A percentile compares a stretch with the other conserved stretches of the same genome.
Evolutionary conservation across 2,888 invertebrate species (phyloP).

Genomic region (Pterostichus madidus): DNA sequence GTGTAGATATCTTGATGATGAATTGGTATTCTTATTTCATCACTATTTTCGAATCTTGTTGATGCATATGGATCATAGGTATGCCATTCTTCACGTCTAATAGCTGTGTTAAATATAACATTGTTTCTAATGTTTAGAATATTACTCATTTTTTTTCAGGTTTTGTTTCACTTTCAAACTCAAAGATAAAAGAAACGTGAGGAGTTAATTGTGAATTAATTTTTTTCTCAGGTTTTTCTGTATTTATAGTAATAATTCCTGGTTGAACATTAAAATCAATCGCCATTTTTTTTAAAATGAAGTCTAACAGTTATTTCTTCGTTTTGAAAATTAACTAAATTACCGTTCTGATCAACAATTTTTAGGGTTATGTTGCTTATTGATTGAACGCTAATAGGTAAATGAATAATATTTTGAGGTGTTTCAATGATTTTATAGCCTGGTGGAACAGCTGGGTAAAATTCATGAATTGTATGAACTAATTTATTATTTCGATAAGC

Average conservation of each 20-base stretch:
- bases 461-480: slow-evolving; percentile 73
- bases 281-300: slow-evolving; percentile 28
- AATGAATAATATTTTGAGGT: slow-evolving; percentile 73
- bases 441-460: slow-evolving; percentile 72
- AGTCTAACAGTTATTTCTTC: slow-evolving; percentile 71
- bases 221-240: background rate
- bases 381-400: slow-evolving; percentile 71
- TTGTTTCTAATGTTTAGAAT: slow-evolving; percentile 68
- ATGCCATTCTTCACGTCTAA: slow-evolving; percentile 70
- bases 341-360: slow-evolving; percentile 72
- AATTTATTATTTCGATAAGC: slow-evolving; percentile 71
- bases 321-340: slow-evolving; percentile 72
- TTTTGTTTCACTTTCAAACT: slow-evolving; percentile 63
- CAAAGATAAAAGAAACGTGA: slow-evolving; percentile 57
- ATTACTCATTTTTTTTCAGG: slow-evolving; percentile 60
- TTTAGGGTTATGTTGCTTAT: slow-evolving; percentile 71
- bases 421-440: slow-evolving; percentile 74
- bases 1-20: slow-evolving; percentile 71
- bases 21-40: slow-evolving; percentile 72
- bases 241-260: slow-evolving; percentile 1
- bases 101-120: slow-evolving; percentile 69
- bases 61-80: slow-evolving; percentile 70
- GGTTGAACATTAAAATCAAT: background rate
- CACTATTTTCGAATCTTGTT: slow-evolving; percentile 71
- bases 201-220: background rate